Evolutionary conservation across 2,113 vertebrate species (phyloP), one percentile per base, ranked within the genome.

Genomic region (Macaca mulatta): DNA sequence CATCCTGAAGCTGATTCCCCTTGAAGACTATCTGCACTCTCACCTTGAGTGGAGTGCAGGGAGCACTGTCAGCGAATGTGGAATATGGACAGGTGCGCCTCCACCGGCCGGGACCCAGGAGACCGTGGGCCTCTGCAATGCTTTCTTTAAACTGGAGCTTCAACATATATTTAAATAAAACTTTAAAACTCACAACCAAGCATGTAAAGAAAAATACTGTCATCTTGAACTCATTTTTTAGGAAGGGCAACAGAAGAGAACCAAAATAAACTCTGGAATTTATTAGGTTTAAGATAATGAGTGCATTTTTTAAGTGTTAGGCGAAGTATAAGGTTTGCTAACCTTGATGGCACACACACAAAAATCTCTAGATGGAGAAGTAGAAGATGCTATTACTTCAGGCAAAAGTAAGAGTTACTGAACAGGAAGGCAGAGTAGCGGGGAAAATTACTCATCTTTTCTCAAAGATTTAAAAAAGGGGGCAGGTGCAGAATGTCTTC

Each of bases 121-220:
- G 59, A 81, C 27, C 6, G 9, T 2, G 78, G 61, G 52, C 50
- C 69, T 32, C 72, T 30, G 90, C 90, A n/a, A 55, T 27, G 69
- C 67, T 18, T 92, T 90, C 79, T 84, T 75, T 79, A 92, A 87
- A 83, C 52, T 8, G 32, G 7, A 70, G 17, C 38, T 79, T 59
- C 14, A 8, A 59, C 40, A 50, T 91, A 94, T n/a, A 70, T 13
- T 92, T 88, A 84, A 43, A 64, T 64, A 64, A 64, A 32, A 25
- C 45, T 48, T 25, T 59, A 85, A 50, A 85, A 86, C 57, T 84
- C 61, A 87, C 64, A 79, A 80, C 35, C 32, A 70, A 94, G n/a
- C 43, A 50, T 86, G 78, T 59, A 16, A 88, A 93, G 45, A 84
- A 83, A 96, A 93, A 85, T n/a, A 93, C 88, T 85, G 67, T 50